phyloP scores from a whole-genome alignment of 2,113 vertebrate species.

The Agelaius phoeniceus region DNA sequence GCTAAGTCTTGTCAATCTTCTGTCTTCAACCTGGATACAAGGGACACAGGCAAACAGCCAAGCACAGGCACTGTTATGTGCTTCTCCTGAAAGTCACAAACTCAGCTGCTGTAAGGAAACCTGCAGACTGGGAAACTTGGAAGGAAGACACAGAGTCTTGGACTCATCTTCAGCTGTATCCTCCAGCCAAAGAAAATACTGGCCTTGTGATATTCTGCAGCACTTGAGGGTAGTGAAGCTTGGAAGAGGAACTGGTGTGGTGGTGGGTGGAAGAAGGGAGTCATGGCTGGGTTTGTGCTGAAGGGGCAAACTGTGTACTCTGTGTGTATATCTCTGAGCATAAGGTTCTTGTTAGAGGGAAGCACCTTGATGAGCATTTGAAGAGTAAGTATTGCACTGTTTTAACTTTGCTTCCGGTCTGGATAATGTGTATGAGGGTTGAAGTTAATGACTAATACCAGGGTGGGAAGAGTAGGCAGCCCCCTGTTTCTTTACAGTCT shows the following conservation, averaged over 20 bases:
- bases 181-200: slow-evolving; percentile 22
- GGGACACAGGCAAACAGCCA: background rate
- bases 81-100: slow-evolving; percentile 25
- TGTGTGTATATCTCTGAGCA: background rate
- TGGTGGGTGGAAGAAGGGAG: background rate
- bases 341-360: background rate
- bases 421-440: background rate
- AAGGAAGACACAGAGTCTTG: slow-evolving; percentile 30
- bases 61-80: background rate
- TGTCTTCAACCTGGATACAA: background rate
- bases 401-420: background rate
- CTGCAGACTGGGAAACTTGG: slow-evolving; percentile 6
- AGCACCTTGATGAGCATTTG: slow-evolving; percentile 9
- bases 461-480: slow-evolving; percentile 25
- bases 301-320: background rate
- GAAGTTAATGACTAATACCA: background rate
- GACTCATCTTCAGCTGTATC: background rate
- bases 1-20: background rate
- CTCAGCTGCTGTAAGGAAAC: slow-evolving; percentile 15
- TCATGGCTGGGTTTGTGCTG: background rate
- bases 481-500: slow-evolving; percentile 3
- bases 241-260: background rate
- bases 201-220: background rate
- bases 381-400: slow-evolving; percentile 71
- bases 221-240: background rate